These are phyloP conservation scores for Struthio camelus DNA, from an alignment of 2,113 vertebrate species.

Conservation along the genomic window DNA sequence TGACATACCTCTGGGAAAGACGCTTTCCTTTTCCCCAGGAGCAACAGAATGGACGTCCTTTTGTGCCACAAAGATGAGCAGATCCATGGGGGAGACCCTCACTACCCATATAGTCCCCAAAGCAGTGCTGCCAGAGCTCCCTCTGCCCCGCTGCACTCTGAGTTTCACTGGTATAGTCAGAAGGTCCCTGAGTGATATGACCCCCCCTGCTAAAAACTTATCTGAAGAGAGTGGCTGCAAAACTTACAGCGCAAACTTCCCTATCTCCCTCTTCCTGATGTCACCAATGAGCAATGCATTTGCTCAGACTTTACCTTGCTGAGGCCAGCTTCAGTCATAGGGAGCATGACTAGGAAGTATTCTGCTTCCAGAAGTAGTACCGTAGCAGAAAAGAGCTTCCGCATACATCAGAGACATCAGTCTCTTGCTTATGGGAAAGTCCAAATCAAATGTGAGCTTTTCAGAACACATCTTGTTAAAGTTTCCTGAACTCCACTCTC, in stretches of 20 bases:
- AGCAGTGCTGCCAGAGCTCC: not conserved
- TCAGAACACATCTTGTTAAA: not conserved
- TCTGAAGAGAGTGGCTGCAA: not conserved
- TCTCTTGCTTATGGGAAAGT: not conserved
- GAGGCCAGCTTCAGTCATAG: not conserved
- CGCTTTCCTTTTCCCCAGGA: not conserved
- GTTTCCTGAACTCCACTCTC: not conserved
- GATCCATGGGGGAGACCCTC: not conserved
- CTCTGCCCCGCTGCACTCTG: not conserved
- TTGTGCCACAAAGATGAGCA: not conserved
- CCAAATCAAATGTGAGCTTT: not conserved
- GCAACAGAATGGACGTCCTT: not conserved
- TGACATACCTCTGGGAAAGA: not conserved
- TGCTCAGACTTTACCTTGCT: fast-evolving
- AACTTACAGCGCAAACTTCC: not conserved
- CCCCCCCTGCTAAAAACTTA: not conserved
- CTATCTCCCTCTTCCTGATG: not conserved
- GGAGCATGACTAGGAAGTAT: not conserved
- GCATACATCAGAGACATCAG: fast-evolving
- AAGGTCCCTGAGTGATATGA: not conserved
- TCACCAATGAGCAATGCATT: not conserved
- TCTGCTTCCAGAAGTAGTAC: not conserved
- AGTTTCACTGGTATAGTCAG: not conserved
- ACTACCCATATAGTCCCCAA: not conserved
- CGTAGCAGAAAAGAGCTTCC: not conserved